A percentile compares a stretch with the other conserved stretches of the same genome.
phyloP scores from a whole-genome alignment of 2,113 vertebrate genomes.

The Epinephelus fuscoguttatus region DNA sequence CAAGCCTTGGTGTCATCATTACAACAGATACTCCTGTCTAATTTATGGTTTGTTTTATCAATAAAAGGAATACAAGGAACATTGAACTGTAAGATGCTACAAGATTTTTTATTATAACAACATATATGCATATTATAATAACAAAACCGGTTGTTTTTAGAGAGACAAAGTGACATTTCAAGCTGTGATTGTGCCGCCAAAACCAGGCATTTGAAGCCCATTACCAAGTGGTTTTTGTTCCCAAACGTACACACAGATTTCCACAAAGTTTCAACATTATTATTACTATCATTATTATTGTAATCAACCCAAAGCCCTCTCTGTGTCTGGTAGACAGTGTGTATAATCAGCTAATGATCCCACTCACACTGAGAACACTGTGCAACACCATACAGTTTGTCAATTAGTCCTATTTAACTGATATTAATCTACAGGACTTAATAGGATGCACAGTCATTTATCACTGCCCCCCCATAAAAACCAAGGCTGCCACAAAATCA shows the following conservation, averaged over 20 bases:
- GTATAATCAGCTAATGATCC: constrained; percentile 6
- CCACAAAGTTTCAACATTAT: neutral
- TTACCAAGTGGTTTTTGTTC: too few species aligned
- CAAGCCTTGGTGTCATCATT: neutral
- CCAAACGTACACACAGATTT: too few species aligned
- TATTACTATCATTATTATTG: neutral
- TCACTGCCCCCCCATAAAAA: constrained; percentile 21
- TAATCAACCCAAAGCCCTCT: neutral
- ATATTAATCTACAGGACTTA: constrained; percentile 26
- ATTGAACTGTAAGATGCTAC: too few species aligned
- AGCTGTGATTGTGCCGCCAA: too few species aligned
- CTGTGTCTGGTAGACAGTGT: neutral
- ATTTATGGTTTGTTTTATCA: neutral
- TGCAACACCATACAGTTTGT: constrained; percentile 29
- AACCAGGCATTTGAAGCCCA: too few species aligned
- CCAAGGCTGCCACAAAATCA: neutral
- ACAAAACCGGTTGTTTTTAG: too few species aligned
- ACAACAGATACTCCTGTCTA: neutral
- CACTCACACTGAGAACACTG: neutral
- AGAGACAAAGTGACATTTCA: too few species aligned
- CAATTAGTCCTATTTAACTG: constrained; percentile 39
- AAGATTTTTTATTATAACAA: too few species aligned
- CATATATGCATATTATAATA: too few species aligned
- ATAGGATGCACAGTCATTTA: constrained; percentile 52
- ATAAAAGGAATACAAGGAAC: neutral